Evolutionary conservation across 2,888 invertebrate genomes (phyloP), one percentile per base, ranked within the genome.

Genomic region (Euproctis similis): DNA sequence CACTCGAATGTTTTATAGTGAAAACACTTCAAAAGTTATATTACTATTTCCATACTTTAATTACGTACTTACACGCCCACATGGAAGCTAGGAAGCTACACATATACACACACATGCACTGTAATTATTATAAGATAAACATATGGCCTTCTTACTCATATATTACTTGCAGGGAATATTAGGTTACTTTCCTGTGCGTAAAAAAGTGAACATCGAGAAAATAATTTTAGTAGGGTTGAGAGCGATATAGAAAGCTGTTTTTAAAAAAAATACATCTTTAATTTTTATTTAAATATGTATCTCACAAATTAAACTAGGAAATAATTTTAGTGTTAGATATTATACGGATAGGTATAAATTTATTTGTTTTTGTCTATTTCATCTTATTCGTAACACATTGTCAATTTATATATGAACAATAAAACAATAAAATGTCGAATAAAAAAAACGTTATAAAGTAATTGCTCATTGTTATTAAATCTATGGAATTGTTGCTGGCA

Each of bases 31-130:
- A 81, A 82, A 81, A 77, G 65, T 69, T 65, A 82, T 80, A 78
- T 77, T 75, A 81, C 82, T 82, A 81, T 81, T 78, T 80, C 78
- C 74, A 81, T 80, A 75, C 74, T 77, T 78, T 80, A 80, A 81
- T 81, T 78, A 54, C 53, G 63, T 61, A 72, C 73, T 66, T 59
- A 64, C 46, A 64, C 70, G 66, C 73, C 68, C 72, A 70, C 73
- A 73, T 60, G 49, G 31, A 57, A 41, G 46, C 38, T 37, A 36
- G n/a, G n/a, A n/a, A n/a, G n/a, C n/a, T n/a, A n/a, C n/a, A n/a
- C n/a, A n/a, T n/a, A n/a, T n/a, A 34, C 40, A 31, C 44, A 50
- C 52, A 49, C 61, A 60, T 62, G 57, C 61, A 55, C 39, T 50
- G 26, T 36, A 53, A 61, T 69, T 70, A 67, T 68, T 70, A 69